Base-by-base conservation (phyloP, 2,888 invertebrate genomes). In the Synanthedon myopaeformis region DNA sequence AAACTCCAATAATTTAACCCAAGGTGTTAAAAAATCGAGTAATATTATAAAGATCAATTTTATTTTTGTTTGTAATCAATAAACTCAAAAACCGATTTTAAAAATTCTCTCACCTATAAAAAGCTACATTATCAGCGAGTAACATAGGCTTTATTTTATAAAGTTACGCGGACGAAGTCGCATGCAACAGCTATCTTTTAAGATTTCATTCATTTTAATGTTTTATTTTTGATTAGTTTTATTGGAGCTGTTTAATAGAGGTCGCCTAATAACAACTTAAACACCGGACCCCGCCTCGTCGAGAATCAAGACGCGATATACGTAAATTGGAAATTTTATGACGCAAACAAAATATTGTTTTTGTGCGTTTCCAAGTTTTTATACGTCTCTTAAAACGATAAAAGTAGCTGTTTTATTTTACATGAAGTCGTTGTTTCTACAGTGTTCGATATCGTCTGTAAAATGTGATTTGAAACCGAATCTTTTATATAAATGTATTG, bases 391-490 rank as follows among this genome's bases (percentile, higher is more conserved):
- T 61, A 69, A 61, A 69, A 69, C 72, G 61, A 79, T 80, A 76
- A 80, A 79, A 72, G 62, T 65, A 60, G 66, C 59, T 67, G 67
- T 76, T 79, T 75, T 71, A 75, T 76, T 76, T 76, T 69, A 76
- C 66, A 78, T 76, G 73, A 75, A 79, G 66, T 67, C 66, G 74
- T 75, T 79, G 74, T 79, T 79, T 75, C 69, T 67, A 78, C 74
- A 73, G 67, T 57, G 54, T 54, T 35, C 23, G 12, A 4, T 49
- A 52, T 65, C 64, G 63, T 61, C 65, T 60, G 75, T 79, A 75
- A 77, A 75, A 72, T 72, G 66, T 61, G 66, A 65, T 65, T 55
- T 55, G 52, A 49, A 52, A 17, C 51, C 35, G 35, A 35, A 35
- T 8, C 35, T 35, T 35, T 35, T 35, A 35, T 35, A 35, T 10